phyloP scores from a whole-genome alignment of 2,113 vertebrate genomes.

The Gasterosteus nipponicus region DNA sequence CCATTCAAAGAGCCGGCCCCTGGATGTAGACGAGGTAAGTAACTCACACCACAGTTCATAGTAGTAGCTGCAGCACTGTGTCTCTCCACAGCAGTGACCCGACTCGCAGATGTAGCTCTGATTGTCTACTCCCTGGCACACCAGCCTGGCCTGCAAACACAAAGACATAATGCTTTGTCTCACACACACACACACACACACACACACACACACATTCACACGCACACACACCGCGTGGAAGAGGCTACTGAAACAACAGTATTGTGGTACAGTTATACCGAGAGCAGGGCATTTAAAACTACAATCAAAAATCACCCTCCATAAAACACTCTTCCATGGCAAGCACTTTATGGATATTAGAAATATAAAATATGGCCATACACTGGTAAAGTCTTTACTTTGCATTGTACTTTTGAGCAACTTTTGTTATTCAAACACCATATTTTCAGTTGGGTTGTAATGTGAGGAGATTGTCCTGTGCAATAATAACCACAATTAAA shows the following conservation, averaged over 20 bases:
- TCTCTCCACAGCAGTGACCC: constrained; percentile 94
- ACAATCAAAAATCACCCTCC: neutral
- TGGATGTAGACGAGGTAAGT: constrained; percentile 3
- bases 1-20: neutral
- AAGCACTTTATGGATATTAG: neutral
- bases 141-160: constrained; percentile 84
- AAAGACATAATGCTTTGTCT: constrained; percentile 2
- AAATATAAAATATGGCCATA: neutral
- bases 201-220: no score
- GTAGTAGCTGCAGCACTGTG: constrained; percentile 96
- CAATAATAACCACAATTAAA: neutral
- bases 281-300: neutral
- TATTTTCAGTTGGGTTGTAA: neutral
- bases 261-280: neutral
- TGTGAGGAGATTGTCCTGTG: neutral
- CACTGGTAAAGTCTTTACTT: neutral
- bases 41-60: constrained; percentile 98
- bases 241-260: no score
- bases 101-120: constrained; percentile 94
- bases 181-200: neutral
- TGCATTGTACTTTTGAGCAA: neutral
- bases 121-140: constrained; percentile 91
- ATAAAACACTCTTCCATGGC: neutral
- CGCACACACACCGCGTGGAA: no score
- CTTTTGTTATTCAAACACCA: neutral